Evolutionary conservation across 2,888 invertebrate genomes (phyloP).

Genomic region (Girardia tigrina): DNA sequence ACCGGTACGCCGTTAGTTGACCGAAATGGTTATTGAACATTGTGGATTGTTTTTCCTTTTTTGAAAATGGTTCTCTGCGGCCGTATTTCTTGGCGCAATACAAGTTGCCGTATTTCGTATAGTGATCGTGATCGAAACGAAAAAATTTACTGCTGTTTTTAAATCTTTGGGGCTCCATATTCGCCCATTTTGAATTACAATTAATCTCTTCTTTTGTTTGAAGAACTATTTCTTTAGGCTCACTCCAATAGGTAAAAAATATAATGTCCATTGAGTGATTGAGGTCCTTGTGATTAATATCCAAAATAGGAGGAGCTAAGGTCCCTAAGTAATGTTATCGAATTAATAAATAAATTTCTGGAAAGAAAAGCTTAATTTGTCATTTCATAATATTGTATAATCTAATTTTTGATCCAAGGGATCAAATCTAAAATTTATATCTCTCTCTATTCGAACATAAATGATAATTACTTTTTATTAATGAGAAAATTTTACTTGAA

Average conservation of each 20-base stretch:
- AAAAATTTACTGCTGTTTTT: conserved; percentile 9
- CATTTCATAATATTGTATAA: no score
- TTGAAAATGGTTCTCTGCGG: background rate
- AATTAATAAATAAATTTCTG: no score
- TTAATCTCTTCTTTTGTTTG: background rate
- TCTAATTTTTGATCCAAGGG: no score
- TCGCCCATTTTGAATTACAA: background rate
- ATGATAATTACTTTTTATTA: no score
- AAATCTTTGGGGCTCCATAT: background rate
- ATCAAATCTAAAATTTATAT: no score
- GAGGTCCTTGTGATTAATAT: conserved; percentile 48
- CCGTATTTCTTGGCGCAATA: conserved; percentile 26
- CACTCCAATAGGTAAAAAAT: conserved; percentile 58
- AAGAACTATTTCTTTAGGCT: background rate
- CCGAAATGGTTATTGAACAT: conserved; percentile 54
- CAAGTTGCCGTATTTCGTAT: conserved; percentile 5
- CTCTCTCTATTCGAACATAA: no score
- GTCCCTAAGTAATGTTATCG: no score
- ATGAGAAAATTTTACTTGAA: no score
- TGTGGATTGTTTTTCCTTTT: background rate
- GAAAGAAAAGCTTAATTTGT: no score
- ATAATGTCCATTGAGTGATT: conserved; percentile 56
- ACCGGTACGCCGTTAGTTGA: conserved; percentile 59
- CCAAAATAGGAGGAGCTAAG: conserved; percentile 49
- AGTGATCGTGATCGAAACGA: conserved; percentile 16